Base-by-base conservation (phyloP, 2,888 invertebrate species). In the Eupeodes latifasciatus region DNA sequence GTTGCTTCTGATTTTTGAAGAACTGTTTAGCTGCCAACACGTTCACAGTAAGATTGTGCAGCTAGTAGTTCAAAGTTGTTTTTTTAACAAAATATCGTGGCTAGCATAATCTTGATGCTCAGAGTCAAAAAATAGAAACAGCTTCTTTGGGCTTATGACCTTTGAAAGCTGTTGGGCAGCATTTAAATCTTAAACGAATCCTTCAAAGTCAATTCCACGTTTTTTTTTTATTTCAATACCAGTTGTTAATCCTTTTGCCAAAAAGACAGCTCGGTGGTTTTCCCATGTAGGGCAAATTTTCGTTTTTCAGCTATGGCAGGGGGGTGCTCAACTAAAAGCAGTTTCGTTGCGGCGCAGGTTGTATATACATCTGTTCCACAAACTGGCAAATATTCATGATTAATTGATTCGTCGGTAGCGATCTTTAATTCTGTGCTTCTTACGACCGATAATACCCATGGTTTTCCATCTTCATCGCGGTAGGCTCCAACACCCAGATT, bases 371-470 rank as follows among this genome's bases (percentile, higher is more conserved):
- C 97, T 89, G 97, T 92, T 81, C 99, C 99, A 83, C 98, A 95
- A 64, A 99, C 97, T 14, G 99, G 98, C 85, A 99, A 94, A 94
- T 99, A 99, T 93, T 99, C 99, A 92, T 99, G 99, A 92, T 98
- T 97, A 78, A 98, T 95, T 3, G 96, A 95, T 40, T 95, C 95
- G 93, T 98, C 98, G 34, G 94, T 94, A 19, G 98, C 98, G 94
- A 99, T 95, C 90, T 95, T 94, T 89, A 96, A 95, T 94, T 99
- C 99, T 61, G 97, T 97, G 92, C 97, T 96, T 51, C 96, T 95
- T 5, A 99, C 99, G 53, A 99, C 98, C 1, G 99, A 99, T 90
- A 99, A 94, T 1, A 99, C 98, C 99, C 99, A 99, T 77, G 99
- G 99, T 93, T 98, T 97, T 1, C 98, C 98, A 91, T 97, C 97